Evolutionary conservation across 2,888 invertebrate genomes (phyloP).

Genomic region (Gortyna flavago): DNA sequence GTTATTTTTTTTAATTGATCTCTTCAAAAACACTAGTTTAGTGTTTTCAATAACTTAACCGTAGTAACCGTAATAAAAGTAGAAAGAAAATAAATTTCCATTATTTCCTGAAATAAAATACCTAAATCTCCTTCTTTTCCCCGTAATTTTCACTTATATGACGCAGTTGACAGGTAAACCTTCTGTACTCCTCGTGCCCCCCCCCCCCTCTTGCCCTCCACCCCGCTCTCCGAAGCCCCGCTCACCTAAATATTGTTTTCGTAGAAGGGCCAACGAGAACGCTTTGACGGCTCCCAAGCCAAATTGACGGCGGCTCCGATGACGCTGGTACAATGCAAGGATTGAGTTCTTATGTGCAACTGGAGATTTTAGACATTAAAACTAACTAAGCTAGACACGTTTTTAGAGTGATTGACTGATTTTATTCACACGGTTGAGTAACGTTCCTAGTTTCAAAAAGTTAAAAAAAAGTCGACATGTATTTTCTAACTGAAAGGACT

Average conservation of each 20-base stretch:
- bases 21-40: too few species aligned
- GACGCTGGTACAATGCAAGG: constrained; percentile 43
- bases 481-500: not conserved
- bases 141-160: not conserved
- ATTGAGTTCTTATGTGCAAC: constrained; percentile 5
- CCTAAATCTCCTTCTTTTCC: too few species aligned
- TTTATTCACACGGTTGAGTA: not conserved
- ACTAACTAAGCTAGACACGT: not conserved
- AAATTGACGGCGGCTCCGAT: constrained; percentile 37
- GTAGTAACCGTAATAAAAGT: too few species aligned
- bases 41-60: too few species aligned
- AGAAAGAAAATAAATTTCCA: too few species aligned
- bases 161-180: not conserved
- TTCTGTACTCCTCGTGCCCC: constrained; percentile 23
- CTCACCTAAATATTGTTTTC: constrained; percentile 66
- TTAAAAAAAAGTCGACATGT: not conserved
- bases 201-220: constrained; percentile 11
- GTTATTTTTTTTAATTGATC: too few species aligned
- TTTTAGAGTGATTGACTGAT: not conserved
- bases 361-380: not conserved
- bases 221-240: constrained; percentile 46
- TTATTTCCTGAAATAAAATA: not conserved
- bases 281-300: constrained; percentile 47
- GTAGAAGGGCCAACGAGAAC: constrained; percentile 55
- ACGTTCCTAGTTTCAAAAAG: not conserved